A percentile compares a stretch with the other conserved stretches of the same genome.
Conservation (phyloP, 2,113 vertebrate species). For the Pomatostomus ruficeps region DNA sequence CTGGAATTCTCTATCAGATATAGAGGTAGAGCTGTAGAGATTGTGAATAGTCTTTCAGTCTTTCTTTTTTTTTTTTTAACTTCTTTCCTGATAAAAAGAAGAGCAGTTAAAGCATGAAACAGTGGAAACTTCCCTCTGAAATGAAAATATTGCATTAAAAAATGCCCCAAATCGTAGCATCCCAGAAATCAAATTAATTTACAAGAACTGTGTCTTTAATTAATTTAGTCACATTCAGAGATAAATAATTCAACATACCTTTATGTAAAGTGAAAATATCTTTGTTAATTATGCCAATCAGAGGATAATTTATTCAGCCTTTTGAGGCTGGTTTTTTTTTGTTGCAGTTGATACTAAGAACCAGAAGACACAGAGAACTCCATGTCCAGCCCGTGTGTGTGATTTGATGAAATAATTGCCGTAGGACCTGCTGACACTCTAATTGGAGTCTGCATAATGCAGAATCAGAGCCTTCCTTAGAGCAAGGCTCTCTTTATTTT, state of each 20-base stretch:
- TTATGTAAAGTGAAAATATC: background rate
- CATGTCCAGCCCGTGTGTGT: background rate
- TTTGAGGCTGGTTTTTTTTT: background rate
- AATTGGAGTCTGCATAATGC: background rate
- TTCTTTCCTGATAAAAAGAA: slow-evolving; percentile 16
- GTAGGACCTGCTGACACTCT: background rate
- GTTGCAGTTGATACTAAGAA: background rate
- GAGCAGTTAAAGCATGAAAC: slow-evolving; percentile 4
- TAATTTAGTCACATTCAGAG: background rate
- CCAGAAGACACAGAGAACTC: background rate
- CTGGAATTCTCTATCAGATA: slow-evolving; percentile 67
- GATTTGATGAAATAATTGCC: slow-evolving; percentile 23
- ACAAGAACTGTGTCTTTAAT: background rate
- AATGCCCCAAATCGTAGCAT: accelerated
- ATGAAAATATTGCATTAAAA: background rate
- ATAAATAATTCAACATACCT: background rate
- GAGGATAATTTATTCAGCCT: background rate
- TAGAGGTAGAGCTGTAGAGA: slow-evolving; percentile 23
- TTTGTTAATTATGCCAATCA: background rate
- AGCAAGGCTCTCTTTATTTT: background rate
- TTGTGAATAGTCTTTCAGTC: background rate
- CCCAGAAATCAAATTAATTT: background rate
- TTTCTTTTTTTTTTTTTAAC: background rate
- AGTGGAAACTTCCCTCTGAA: background rate
- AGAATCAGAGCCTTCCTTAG: background rate